Base-by-base conservation (phyloP, 2,113 vertebrate species). In the Pipra filicauda region DNA sequence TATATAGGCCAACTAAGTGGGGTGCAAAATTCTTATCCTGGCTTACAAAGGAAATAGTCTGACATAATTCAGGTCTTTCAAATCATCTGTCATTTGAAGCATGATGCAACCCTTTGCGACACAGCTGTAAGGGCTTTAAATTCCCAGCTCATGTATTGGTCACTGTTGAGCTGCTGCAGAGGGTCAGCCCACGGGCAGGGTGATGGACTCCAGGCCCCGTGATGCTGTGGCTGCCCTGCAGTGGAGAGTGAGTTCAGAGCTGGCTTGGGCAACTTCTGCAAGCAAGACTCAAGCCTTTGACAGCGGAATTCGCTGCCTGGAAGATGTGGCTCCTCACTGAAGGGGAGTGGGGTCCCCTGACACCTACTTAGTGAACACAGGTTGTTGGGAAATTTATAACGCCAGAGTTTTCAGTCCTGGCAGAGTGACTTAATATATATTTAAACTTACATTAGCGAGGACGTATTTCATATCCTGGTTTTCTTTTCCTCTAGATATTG, bases 121-220 rank as follows among this genome's bases (percentile, higher is more conserved):
- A 3, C 3, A 35, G 31, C 44, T 67, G 1, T 11, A 20, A 58
- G 5, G 8, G 18, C 54, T 83, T 88, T 70, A 18, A 76, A 65
- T 59, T 86, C n/a, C 41, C 41, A 43, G n/a, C 20, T 76, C 3
- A 0, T 8, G 2, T 61, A 19, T 20, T 9, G 20, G 20, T 59
- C 6, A 2, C 43, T 3, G 12, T 35, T 41, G 22, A 61, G 35
- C 18, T 6, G 24, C 17, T 48, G 54, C 24, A 28, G 51, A 54
- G 17, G 14, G 2, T 14, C 35, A 44, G 44, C 48, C 46, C 57
- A 5, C 0, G 1, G 44, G 27, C 27, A 41, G 17, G 10, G 21
- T 17, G 16, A 18, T 15, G 39, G 0, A 1, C 4, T 1, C 28
- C 21, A 22, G 65, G 44, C 15, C 35, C 18, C 1, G 1, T 9